Evolutionary conservation across 2,113 vertebrate genomes (phyloP).

Genomic region (Ctenodactylus gundi): DNA sequence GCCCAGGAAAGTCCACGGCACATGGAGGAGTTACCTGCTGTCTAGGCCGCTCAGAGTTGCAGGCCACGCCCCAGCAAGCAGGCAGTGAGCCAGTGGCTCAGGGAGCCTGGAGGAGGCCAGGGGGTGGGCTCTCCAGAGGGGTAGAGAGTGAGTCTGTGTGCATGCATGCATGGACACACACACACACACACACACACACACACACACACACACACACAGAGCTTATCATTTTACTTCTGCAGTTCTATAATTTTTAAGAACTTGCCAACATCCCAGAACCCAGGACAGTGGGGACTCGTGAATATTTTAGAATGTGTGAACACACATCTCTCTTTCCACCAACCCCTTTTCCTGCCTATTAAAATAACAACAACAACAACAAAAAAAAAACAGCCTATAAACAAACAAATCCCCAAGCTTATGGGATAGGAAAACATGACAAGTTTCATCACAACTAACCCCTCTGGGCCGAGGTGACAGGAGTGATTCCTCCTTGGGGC

Average conservation of each 20-base stretch:
- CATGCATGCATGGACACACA: fast-evolving
- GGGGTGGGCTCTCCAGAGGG: neutral
- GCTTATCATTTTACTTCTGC: neutral
- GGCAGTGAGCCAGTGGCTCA: fast-evolving
- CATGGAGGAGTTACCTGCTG: neutral
- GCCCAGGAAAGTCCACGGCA: slow-evolving; percentile 27
- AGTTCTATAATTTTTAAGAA: neutral
- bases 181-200: fast-evolving
- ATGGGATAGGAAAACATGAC: neutral
- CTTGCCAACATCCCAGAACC: neutral
- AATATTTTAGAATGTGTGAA: slow-evolving; percentile 1
- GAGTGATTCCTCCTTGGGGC: neutral
- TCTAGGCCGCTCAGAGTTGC: neutral
- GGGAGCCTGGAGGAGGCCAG: fast-evolving
- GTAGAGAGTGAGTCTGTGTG: fast-evolving
- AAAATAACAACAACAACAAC: neutral
- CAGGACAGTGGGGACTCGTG: neutral
- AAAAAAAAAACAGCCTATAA: neutral
- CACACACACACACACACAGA: neutral
- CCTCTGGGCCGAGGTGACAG: neutral
- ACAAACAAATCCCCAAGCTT: neutral
- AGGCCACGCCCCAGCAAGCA: neutral
- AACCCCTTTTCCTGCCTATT: fast-evolving
- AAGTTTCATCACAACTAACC: slow-evolving; percentile 15
- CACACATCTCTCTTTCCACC: neutral